Evolutionary conservation across 1,140 invertebrate genomes (phyloP), one percentile per base, ranked within the genome.

Genomic region (Calosoma granatense): DNA sequence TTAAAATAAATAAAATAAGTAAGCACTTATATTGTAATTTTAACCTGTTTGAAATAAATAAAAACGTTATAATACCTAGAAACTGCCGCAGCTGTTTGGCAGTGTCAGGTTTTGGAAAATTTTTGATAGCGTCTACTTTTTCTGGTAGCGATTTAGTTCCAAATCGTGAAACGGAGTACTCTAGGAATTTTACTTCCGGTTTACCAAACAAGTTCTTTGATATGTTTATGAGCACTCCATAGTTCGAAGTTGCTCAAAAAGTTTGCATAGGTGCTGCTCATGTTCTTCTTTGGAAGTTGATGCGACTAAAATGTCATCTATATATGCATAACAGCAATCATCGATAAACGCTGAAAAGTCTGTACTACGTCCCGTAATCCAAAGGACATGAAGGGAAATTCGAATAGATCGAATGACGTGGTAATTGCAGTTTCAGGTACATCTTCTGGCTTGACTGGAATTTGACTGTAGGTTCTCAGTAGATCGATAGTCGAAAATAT

Each of bases 241-340:
- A 59, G 65, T 41, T 57, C 1, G 60, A 6, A 6, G 6, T 47
- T 4, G 41, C 17, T 47, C 15, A 17, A 17, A 47, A 47, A 47
- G 9, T 4, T 17, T 9, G 3, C 4, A 47, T 4, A 47, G 17
- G 17, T 6, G 9, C 4, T 12, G 6, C 0, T 56, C 14, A 55
- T 74, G 69, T 53, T 71, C 60, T 39, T 67, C 58, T 22, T 56
- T 43, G 47, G 56, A 57, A 36, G 53, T 59, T 1, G 66, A 72
- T 52, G 65, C 72, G 2, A 80, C 59, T 2, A 78, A 9, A 22
- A 83, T 71, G 61, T 82, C 80, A 59, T 82, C 79, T 0, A 81
- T 53, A 60, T 77, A 81, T 0, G 67, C 61, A 43, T 60, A 68
- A 15, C 23, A 51, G 55, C 66, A 72, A 14, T 65, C 61, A 14